Conservation (phyloP, 2,888 invertebrate species). For the Arenicola marina region DNA sequence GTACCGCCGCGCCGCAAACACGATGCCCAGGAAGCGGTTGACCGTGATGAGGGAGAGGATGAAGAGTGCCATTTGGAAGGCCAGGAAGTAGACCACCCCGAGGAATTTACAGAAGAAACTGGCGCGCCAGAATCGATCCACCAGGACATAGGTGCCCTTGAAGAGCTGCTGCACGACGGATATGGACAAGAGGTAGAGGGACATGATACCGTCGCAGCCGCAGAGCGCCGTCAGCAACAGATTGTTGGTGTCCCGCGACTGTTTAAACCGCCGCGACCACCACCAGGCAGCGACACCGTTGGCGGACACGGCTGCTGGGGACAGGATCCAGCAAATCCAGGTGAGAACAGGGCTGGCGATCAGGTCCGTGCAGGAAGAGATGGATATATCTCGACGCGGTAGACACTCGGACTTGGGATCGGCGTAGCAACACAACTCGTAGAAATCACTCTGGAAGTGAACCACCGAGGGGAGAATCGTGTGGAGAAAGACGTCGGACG, state of each 20-base stretch:
- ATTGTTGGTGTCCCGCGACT: neutral
- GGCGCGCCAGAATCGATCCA: neutral
- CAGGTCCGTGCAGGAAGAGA: neutral
- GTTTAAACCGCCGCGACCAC: neutral
- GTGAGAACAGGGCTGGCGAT: neutral
- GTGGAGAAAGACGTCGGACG: too few species aligned
- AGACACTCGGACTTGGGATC: too few species aligned
- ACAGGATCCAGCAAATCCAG: neutral
- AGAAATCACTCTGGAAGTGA: too few species aligned
- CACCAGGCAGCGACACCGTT: neutral
- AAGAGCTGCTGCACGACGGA: neutral
- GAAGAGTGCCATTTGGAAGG: neutral
- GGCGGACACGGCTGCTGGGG: neutral
- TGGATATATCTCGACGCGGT: too few species aligned
- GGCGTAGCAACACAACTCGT: too few species aligned
- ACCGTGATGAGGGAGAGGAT: neutral
- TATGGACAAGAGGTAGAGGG: neutral
- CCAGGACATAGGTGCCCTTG: neutral
- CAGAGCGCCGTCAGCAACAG: neutral
- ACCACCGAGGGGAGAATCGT: too few species aligned
- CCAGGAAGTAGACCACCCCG: neutral
- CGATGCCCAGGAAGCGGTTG: neutral
- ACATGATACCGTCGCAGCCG: neutral
- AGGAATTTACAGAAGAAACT: neutral
- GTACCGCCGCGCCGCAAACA: neutral